Evolutionary conservation across 2,797 vertebrate species (phyloP), one percentile per base, ranked within the genome.

Genomic region (Chelon labrosus): DNA sequence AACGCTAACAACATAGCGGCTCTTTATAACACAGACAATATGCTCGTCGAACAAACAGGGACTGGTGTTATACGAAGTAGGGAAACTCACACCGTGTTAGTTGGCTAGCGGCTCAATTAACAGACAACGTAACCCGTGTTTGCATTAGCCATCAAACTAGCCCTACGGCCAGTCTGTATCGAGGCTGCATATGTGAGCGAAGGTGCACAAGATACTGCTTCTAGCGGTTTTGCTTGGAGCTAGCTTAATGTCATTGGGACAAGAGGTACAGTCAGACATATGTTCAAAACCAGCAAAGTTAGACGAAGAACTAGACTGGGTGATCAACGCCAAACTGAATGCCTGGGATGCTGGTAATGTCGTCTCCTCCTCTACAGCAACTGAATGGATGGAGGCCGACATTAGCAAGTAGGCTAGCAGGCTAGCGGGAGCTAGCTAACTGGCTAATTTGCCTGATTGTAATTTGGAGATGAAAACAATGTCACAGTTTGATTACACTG

Each of bases 311-410:
- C 0, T 7, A 13, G 1, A 1, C 7, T 1, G 4, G 8, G 20
- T 41, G 17, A 50, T 10, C 9, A 20, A 2, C 62, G 17, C 5
- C 4, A 12, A 44, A 46, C 47, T 47, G n/a, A 38, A 46, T 8
- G 67, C 14, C 10, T 41, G 27, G 7, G 65, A 53, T 59, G 57
- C 61, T 38, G 54, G 39, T 74, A 69, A 80, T 72, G 79, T 84
- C 84, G 86, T 81, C 38, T 62, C 31, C 66, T 63, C 35, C 22
- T 70, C 67, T 14, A 38, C 52, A 66, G 27, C 11, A 60, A 64
- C 64, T 92, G 86, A 91, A 92, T 92, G 90, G 90, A 86, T 60
- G 87, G 51, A 90, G 91, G 91, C 91, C 91, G 82, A 88, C 83
- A 77, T 91, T 92, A 90, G 90, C 89, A 54, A 11, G 46, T 75